These are phyloP conservation scores for Scaptomyza cyrtandrae DNA, from an alignment of 2,888 invertebrate species.

Conservation along the genomic window DNA sequence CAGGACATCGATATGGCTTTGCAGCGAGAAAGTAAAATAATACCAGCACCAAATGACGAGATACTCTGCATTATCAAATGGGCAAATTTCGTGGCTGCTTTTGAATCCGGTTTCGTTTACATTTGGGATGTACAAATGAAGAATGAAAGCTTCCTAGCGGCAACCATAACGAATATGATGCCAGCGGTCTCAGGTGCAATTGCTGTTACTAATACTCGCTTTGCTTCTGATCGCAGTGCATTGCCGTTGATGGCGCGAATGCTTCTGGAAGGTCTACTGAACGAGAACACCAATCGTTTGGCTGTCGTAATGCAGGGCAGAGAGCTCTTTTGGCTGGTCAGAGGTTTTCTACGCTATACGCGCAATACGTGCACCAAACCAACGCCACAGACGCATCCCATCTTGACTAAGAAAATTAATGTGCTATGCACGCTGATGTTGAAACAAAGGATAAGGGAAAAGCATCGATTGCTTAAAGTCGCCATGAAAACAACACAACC, in stretches of 20 bases:
- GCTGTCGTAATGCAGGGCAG: constrained; percentile 83
- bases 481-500: background rate
- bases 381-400: constrained; percentile 82
- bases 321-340: constrained; percentile 79
- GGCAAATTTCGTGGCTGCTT: constrained; percentile 82
- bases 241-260: constrained; percentile 80
- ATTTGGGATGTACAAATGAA: constrained; percentile 82
- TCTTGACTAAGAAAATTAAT: constrained; percentile 83
- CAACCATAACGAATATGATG: constrained; percentile 81
- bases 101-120: constrained; percentile 74
- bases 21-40: constrained; percentile 80
- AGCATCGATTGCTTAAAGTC: constrained; percentile 1
- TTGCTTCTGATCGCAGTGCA: constrained; percentile 59
- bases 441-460: constrained; percentile 80
- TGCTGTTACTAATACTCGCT: constrained; percentile 78
- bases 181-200: constrained; percentile 80
- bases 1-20: constrained; percentile 83
- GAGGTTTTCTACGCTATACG: constrained; percentile 79
- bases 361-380: constrained; percentile 81
- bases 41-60: constrained; percentile 81
- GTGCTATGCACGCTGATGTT: constrained; percentile 80
- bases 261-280: constrained; percentile 71
- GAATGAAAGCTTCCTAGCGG: constrained; percentile 71
- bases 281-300: constrained; percentile 68
- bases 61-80: constrained; percentile 83